Base-by-base conservation (phyloP, 2,113 vertebrate species). In the Xiphophorus hellerii region DNA sequence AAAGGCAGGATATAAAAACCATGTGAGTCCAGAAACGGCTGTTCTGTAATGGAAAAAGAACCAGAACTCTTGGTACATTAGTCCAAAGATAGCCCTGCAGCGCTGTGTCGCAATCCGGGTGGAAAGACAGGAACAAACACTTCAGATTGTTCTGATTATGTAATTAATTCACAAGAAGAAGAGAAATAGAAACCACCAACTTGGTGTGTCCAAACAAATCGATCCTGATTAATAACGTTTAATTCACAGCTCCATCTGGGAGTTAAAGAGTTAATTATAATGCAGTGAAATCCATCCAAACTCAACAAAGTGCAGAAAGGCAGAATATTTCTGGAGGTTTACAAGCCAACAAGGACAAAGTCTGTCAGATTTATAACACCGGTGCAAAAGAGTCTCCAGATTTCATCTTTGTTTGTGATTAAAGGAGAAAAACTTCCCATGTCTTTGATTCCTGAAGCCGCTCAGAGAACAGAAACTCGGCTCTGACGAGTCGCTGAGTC, bases 191-290 rank as follows among this genome's bases (percentile, higher is more conserved):
- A 48, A 48, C 0, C 5, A 48, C 1, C 14, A 2, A 48, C 17
- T 48, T 48, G 44, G 5, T 48, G 17, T 42, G 39, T 3, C 20
- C 22, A 54, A 58, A 58, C 22, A 58, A 58, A 58, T 25, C 7
- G 22, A 20, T 54, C 20, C 48, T 20, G 20, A 54, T 54, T 25
- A 9, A 25, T 58, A 58, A 58, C 0, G 3, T 58, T n/a, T n/a
- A n/a, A 58, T n/a, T 84, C 85, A 75, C 54, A 28, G 58, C 66
- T 7, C 25, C 20, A 14, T 29, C 70, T 15, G 42, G 69, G 83
- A 75, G 82, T 84, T 71, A 78, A 35, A 2, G 31, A 37, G 69
- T 77, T 87, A 87, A 89, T 90, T 89, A 89, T 86, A 80, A 90
- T 87, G 72, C 84, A 0, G 61, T 74, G 82, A 88, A 86, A 83